Evolutionary conservation across 2,797 vertebrate species (phyloP).

Genomic region (Falco rusticolus): DNA sequence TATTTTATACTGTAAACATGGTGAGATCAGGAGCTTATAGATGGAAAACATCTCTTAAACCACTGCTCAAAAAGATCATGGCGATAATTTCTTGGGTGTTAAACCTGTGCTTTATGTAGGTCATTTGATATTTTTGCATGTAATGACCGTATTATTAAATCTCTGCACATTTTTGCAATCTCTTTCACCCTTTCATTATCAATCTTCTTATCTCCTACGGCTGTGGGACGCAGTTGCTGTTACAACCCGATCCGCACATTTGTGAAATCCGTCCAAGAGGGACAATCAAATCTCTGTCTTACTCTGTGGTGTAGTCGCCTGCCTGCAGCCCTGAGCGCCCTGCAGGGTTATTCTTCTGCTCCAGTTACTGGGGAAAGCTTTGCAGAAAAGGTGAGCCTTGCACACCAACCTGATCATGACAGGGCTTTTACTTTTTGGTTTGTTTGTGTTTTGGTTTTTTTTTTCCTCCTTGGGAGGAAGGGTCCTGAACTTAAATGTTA

Average conservation of each 20-base stretch:
- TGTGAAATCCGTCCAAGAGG: background rate
- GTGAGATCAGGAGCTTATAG: background rate
- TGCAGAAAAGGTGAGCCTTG: background rate
- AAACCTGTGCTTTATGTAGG: background rate
- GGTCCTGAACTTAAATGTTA: background rate
- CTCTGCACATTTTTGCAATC: background rate
- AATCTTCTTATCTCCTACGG: background rate
- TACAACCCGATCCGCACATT: fast-evolving
- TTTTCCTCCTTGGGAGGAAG: background rate
- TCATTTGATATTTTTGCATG: background rate
- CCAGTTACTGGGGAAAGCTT: conserved; percentile 32
- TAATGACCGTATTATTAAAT: background rate
- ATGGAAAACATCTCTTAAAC: background rate
- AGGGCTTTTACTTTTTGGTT: background rate
- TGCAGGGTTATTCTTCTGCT: conserved; percentile 60
- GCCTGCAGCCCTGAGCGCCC: background rate
- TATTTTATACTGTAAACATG: background rate
- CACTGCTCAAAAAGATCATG: background rate
- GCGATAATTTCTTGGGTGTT: background rate
- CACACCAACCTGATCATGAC: background rate
- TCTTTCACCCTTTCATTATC: background rate
- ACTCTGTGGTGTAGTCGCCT: background rate
- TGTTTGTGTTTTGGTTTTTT: background rate
- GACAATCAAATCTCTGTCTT: conserved; percentile 14
- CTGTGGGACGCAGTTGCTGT: background rate